phyloP scores from a whole-genome alignment of 64 coral and sea anemone genomes.

The Porites lutea region DNA sequence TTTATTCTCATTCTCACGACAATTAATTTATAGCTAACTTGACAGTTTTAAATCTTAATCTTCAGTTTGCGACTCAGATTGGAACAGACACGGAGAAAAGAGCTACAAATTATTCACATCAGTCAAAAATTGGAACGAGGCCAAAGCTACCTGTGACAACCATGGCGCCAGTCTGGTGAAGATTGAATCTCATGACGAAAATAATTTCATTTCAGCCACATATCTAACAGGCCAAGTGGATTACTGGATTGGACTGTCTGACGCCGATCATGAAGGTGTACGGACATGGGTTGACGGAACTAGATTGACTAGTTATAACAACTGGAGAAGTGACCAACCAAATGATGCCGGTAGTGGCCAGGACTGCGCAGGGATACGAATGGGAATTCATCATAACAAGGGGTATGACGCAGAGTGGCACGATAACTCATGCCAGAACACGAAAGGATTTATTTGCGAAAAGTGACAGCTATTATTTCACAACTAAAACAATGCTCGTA shows the following conservation, averaged over 20 bases:
- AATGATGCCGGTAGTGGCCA: neutral
- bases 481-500: too few species aligned
- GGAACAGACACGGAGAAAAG: too few species aligned
- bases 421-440: neutral
- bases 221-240: neutral
- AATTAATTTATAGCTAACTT: too few species aligned
- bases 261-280: neutral
- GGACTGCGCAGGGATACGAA: neutral
- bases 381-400: neutral
- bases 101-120: neutral
- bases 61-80: too few species aligned
- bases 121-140: neutral
- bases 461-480: too few species aligned
- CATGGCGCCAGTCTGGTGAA: neutral
- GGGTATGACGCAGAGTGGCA: neutral
- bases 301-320: neutral
- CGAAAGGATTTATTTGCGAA: too few species aligned
- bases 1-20: too few species aligned
- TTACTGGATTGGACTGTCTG: neutral
- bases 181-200: neutral
- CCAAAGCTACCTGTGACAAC: neutral
- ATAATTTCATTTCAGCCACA: neutral
- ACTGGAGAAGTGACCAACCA: neutral
- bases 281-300: neutral
- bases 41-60: too few species aligned